Base-by-base conservation (phyloP, 2,113 vertebrate genomes). In the Tragelaphus scriptus region DNA sequence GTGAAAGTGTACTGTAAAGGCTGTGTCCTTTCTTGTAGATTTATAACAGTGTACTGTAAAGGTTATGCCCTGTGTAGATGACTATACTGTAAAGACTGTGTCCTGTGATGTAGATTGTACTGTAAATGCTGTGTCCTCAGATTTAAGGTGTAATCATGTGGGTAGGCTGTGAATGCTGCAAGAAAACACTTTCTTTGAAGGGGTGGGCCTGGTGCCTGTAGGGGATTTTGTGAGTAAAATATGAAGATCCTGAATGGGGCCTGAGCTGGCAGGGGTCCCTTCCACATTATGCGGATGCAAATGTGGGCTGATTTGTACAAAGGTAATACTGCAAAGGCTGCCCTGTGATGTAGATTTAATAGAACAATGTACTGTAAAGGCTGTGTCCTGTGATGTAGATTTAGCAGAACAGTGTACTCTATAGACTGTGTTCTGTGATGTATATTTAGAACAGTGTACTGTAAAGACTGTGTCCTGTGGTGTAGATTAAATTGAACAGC, bases 171-270 rank as follows among this genome's bases (percentile, higher is more conserved):
- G n/a, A 40, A 71, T 71, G 19, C 19, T 21, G 9, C n/a, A 71
- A 36, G 68, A 71, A 40, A 71, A 71, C 19, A 71, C 68, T 21
- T 5, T 71, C 5, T 71, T 71, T 71, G 68, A 71, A 40, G n/a
- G 19, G n/a, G 10, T 3, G 2, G 19, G 10, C n/a, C n/a, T 0
- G 2, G 17, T 71, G 65, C 65, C 65, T 71, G 19, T 23, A 36
- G n/a, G 9, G n/a, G n/a, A 19, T 40, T 71, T 71, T 40, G 68
- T 71, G 19, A 36, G 68, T 40, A 71, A 40, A 71, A 65, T 17
- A 65, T n/a, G 15, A 65, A 71, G 68, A 40, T 19, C 10, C 68
- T 40, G 68, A 71, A 71, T 23, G 68, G 19, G 10, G n/a, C n/a
- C n/a, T 36, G n/a, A 71, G 65, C 10, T 71, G 65, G 65, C 5